A percentile compares a stretch with the other conserved stretches of the same genome.
These are phyloP conservation scores for Drosophila pseudotakahashii DNA, from an alignment of 2,888 invertebrate genomes.

Conservation along the genomic window DNA sequence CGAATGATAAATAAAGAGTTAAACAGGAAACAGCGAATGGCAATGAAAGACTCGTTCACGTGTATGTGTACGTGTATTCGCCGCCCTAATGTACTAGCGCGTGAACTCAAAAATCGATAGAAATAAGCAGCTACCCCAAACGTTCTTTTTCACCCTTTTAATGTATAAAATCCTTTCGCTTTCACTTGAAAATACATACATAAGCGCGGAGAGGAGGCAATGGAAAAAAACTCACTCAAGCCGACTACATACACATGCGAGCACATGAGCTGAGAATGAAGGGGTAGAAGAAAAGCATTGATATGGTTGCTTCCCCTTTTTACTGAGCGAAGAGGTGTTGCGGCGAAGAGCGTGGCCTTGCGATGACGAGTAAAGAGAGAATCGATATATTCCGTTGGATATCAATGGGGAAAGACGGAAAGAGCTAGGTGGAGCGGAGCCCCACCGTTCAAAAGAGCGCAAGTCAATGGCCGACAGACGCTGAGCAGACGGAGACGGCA, in stretches of 20 bases:
- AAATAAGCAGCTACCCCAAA: slow-evolving; percentile 38
- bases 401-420: background rate
- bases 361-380: slow-evolving; percentile 26
- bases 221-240: slow-evolving; percentile 36
- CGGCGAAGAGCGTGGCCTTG: slow-evolving; percentile 35
- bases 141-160: slow-evolving; percentile 56
- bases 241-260: background rate
- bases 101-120: slow-evolving; percentile 59
- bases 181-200: slow-evolving; percentile 42
- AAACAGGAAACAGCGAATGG: slow-evolving; percentile 62
- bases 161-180: slow-evolving; percentile 70
- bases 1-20: slow-evolving; percentile 68
- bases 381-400: slow-evolving; percentile 13
- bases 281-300: slow-evolving; percentile 6
- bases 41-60: slow-evolving; percentile 54
- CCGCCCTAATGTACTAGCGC: slow-evolving; percentile 45
- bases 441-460: slow-evolving; percentile 24
- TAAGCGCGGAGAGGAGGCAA: slow-evolving; percentile 30
- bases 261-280: slow-evolving; percentile 3
- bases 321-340: slow-evolving; percentile 36
- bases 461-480: slow-evolving; percentile 74
- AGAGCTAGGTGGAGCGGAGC: slow-evolving; percentile 17
- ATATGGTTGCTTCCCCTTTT: slow-evolving; percentile 33
- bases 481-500: slow-evolving; percentile 80
- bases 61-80: slow-evolving; percentile 48